Conservation (phyloP, 2,888 invertebrate species). For the Cyclophora punctaria region DNA sequence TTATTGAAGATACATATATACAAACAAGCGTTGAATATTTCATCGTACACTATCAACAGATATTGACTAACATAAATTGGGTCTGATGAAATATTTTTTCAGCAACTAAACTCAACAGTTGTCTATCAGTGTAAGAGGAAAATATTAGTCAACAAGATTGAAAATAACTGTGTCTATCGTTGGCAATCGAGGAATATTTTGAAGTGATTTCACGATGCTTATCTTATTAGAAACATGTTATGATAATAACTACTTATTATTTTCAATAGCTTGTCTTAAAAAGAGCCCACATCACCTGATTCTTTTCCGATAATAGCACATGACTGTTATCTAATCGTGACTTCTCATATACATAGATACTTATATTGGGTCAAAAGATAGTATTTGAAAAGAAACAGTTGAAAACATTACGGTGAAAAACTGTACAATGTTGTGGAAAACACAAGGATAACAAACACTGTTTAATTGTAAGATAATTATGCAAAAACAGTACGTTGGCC, state of each 20-base stretch:
- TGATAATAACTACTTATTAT: conserved; percentile 21
- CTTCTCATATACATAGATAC: conserved; percentile 22
- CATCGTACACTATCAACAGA: no score
- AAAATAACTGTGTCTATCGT: background rate
- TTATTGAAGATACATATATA: no score
- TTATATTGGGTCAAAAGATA: conserved; percentile 13
- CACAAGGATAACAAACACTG: background rate
- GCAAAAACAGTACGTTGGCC: conserved; percentile 26
- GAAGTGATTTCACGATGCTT: conserved; percentile 27
- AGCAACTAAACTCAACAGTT: no score
- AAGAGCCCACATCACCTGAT: conserved; percentile 47
- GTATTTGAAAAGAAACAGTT: background rate
- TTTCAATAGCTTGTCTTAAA: conserved; percentile 22
- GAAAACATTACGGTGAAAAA: background rate
- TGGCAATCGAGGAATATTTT: conserved; percentile 11
- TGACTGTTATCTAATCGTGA: conserved; percentile 41
- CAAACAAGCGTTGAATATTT: no score
- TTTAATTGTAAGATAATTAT: conserved; percentile 31
- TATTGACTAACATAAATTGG: no score
- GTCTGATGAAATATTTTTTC: no score
- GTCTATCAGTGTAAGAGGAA: conserved; percentile 3
- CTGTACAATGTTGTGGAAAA: background rate
- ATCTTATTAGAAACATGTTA: conserved; percentile 6
- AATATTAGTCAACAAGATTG: background rate
- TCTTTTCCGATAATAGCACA: conserved; percentile 38